A percentile compares a stretch with the other conserved stretches of the same genome.
Conservation (phyloP, 2,888 invertebrate genomes). For the Amblyjoppa fuscipennis region DNA sequence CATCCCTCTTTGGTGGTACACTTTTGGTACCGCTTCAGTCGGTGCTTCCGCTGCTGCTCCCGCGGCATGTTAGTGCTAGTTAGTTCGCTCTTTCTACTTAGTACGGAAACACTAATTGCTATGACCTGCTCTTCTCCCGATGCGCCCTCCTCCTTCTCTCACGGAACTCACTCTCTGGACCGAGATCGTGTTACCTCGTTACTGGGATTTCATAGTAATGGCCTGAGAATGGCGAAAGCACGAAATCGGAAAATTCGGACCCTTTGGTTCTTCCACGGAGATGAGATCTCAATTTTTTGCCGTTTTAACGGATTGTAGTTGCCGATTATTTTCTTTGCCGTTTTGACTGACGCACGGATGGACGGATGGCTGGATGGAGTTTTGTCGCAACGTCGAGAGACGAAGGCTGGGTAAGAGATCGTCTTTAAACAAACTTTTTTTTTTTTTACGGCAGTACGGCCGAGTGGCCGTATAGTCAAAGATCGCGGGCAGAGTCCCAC, state of each 20-base stretch:
- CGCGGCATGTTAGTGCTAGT: conserved; percentile 52
- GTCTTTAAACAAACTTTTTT: conserved; percentile 24
- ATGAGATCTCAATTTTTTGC: too few relatives aligned
- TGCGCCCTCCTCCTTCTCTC: neutral
- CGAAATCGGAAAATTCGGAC: neutral
- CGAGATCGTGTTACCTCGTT: conserved; percentile 19
- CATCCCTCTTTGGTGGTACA: neutral
- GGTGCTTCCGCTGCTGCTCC: conserved; percentile 9
- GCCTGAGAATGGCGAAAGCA: neutral
- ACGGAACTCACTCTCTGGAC: conserved; percentile 4
- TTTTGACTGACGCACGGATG: too few relatives aligned
- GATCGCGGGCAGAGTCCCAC: conserved; percentile 65
- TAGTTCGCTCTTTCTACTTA: conserved; percentile 52
- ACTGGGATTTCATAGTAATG: conserved; percentile 2
- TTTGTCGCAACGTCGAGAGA: neutral
- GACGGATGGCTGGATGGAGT: neutral
- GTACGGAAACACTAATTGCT: conserved; percentile 60
- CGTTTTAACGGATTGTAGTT: too few relatives aligned
- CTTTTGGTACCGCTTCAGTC: conserved; percentile 18
- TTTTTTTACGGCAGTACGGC: neutral
- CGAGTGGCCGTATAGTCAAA: conserved; percentile 45
- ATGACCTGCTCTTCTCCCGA: neutral
- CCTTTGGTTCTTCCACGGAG: too few relatives aligned
- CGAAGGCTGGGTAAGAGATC: neutral
- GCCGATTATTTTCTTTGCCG: too few relatives aligned